phyloP scores from a whole-genome alignment of 2,888 invertebrate species.

The Idaea dimidiata region DNA sequence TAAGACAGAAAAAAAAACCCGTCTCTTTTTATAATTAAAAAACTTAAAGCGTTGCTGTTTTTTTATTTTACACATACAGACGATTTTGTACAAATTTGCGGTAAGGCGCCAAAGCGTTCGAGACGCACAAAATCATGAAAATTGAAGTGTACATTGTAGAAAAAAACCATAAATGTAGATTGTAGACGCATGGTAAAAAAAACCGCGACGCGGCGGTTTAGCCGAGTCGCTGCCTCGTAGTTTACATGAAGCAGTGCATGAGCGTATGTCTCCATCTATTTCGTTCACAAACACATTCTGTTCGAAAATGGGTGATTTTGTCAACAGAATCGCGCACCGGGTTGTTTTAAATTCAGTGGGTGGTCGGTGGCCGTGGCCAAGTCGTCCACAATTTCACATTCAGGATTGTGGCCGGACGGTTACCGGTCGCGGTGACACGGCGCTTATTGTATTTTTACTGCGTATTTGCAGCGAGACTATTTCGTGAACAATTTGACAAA shows the following conservation, averaged over 20 bases:
- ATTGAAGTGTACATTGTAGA: too few species aligned
- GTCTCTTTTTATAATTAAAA: too few species aligned
- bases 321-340: slow-evolving; percentile 12
- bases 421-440: slow-evolving; percentile 36
- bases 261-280: background rate
- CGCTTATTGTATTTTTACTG: slow-evolving; percentile 54
- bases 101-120: too few species aligned
- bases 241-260: background rate
- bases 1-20: too few species aligned
- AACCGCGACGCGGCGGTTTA: too few species aligned
- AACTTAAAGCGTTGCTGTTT: too few species aligned
- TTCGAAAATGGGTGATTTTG: background rate
- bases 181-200: too few species aligned
- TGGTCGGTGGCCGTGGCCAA: slow-evolving; percentile 31
- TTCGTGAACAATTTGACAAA: slow-evolving; percentile 29
- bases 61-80: too few species aligned
- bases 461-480: slow-evolving; percentile 29
- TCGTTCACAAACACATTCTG: background rate
- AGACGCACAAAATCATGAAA: too few species aligned
- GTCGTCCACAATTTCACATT: slow-evolving; percentile 16
- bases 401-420: slow-evolving; percentile 29
- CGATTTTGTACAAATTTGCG: too few species aligned
- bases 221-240: too few species aligned
- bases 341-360: slow-evolving; percentile 54
- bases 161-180: too few species aligned